Evolutionary conservation across 2,797 vertebrate genomes (phyloP).

Genomic region (Amblyopsis hoosieri): DNA sequence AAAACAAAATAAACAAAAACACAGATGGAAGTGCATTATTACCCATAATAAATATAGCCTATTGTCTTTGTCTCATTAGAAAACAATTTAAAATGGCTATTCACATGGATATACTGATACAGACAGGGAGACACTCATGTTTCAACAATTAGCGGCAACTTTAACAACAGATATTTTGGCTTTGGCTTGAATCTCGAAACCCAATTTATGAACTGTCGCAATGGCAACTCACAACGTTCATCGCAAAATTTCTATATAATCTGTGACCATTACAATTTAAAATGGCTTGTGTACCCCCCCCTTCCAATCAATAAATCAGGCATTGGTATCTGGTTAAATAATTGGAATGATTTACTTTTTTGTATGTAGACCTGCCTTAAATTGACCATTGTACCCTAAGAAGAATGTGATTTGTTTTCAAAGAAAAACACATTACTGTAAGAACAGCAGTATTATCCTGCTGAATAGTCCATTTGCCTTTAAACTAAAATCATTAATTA

Average conservation of each 20-base stretch:
- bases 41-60: slow-evolving; percentile 14
- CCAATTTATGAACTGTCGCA: slow-evolving; percentile 17
- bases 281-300: too few species aligned
- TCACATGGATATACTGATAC: neutral
- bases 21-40: neutral
- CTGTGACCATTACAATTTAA: too few species aligned
- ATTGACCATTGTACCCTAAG: neutral
- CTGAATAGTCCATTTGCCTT: neutral
- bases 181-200: slow-evolving; percentile 34
- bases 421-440: neutral
- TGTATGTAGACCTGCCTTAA: too few species aligned
- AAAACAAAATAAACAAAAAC: slow-evolving; percentile 11
- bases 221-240: slow-evolving; percentile 19
- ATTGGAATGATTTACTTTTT: neutral
- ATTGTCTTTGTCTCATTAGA: slow-evolving; percentile 45
- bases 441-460: neutral
- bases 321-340: neutral
- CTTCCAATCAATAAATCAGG: too few species aligned
- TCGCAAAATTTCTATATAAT: neutral
- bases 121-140: neutral
- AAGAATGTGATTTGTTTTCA: neutral
- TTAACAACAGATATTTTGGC: too few species aligned
- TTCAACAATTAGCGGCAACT: slow-evolving; percentile 19
- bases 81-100: too few species aligned
- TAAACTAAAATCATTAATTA: neutral